Base-by-base conservation (phyloP, 2,888 invertebrate genomes). In the Nephrotoma appendiculata region DNA sequence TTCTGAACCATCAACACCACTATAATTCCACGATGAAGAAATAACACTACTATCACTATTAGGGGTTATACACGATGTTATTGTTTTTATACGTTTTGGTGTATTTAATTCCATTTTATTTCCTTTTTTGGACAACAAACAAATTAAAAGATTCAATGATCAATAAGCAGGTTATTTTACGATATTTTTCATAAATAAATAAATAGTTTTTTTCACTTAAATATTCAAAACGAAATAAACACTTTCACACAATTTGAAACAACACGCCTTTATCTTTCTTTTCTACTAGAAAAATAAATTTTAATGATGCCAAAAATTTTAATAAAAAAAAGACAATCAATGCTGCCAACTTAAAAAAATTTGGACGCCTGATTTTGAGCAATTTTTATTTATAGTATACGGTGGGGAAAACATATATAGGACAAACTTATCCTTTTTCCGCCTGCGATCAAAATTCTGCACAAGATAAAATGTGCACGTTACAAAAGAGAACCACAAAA, bases 1-100 rank as follows among this genome's bases (percentile, higher is more conserved):
- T 0, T 92, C 90, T 86, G 85, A 85, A 42, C 86, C 45, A 87
- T 86, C 83, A 6, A 48, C 41, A 42, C 43, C 84, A 52, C 52
- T n/a, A 57, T 44, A 71, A 71, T 87, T 86, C 52, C 87, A 86
- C n/a, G 57, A 43, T 84, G 85, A 85, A 52, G 86, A 86, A 57
- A 85, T 43, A 86, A 43, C 86, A 57, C 57, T 57, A 31, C 85
- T n/a, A 86, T 57, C 84, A 57, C 83, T 86, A 15, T 57, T 52
- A 45, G 86, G 86, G 83, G 87, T 86, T 12, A 45, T 86, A 57
- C 86, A 87, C 57, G 84, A 45, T 31, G 85, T 52, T 48, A 87
- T 86, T 83, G 86, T 86, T 83, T 86, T 85, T 41, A 87, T 87
- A 71, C 87, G 87, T 71, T 87, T 87, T 86, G 87, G 87, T 44